A percentile compares a stretch with the other conserved stretches of the same genome.
These are phyloP conservation scores for Cerastis leucographa DNA, from an alignment of 2,888 invertebrate species.

Conservation along the genomic window DNA sequence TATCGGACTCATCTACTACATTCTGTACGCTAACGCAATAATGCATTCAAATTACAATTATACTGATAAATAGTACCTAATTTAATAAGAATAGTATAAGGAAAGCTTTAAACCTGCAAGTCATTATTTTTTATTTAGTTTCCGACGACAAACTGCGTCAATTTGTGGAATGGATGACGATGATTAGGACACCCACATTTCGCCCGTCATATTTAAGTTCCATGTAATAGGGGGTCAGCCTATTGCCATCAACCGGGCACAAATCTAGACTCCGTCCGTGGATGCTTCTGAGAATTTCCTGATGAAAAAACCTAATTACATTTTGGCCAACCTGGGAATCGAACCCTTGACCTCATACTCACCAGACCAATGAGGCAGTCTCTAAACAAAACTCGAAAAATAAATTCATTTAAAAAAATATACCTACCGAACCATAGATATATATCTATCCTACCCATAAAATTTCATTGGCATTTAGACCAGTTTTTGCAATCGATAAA, in stretches of 20 bases:
- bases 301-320: too few species aligned
- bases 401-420: neutral
- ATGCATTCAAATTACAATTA: neutral
- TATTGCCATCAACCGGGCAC: too few species aligned
- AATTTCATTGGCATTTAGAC: conserved; percentile 31
- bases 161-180: neutral
- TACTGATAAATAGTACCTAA: neutral
- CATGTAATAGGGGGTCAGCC: too few species aligned
- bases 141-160: neutral
- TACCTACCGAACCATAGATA: conserved; percentile 33
- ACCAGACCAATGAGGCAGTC: too few species aligned
- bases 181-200: too few species aligned
- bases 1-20: too few species aligned
- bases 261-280: too few species aligned
- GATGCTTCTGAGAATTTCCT: too few species aligned
- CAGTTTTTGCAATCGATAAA: conserved; percentile 51
- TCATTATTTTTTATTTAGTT: neutral
- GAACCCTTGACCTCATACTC: too few species aligned
- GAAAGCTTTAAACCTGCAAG: neutral
- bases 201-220: too few species aligned
- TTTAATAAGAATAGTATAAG: neutral
- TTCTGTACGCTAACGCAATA: conserved; percentile 9
- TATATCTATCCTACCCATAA: neutral
- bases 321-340: too few species aligned
- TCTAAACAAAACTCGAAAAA: too few species aligned